Evolutionary conservation across 2,797 vertebrate species (phyloP), one percentile per base, ranked within the genome.

Genomic region (Sebastolobus alascanus): DNA sequence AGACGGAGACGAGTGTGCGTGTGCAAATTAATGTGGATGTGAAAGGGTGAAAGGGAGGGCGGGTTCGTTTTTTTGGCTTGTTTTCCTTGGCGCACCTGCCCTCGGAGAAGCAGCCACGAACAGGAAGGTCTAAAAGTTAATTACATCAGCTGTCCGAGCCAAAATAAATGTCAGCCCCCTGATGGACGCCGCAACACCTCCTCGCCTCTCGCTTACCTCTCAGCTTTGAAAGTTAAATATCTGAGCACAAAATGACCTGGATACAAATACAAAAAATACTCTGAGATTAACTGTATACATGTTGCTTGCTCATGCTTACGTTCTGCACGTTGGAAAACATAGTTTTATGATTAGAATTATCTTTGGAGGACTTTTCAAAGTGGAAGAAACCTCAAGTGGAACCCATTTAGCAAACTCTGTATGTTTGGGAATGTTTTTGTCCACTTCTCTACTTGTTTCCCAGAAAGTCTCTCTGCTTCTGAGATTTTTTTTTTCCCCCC

Each of bases 71-170:
- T 90, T 78, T 46, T 55, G 82, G 80, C 83, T 85, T 94, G 90
- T 94, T 96, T 94, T 93, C 58, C 80, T 93, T 95, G 94, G 92
- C 91, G 70, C 82, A 86, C 87, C 91, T 90, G 92, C 83, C 82
- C 82, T 25, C 56, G 72, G 89, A 90, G 89, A 93, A 88, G 92
- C 84, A 71, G 90, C 90, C 88, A 85, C 4, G 82, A 90, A 92
- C 88, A 85, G 86, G 90, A 93, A 93, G 92, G 92, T 91, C 91
- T 91, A 86, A 90, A 93, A 93, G 92, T 95, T 94, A 95, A 95
- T 95, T 92, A 91, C 92, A 93, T 93, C 91, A 91, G 81, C 80
- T 79, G 85, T 90, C 86, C 56, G 13, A 82, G 93, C 95, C 94
- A 95, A 94, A 92, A 93, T 89, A 94, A 95, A 94, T 93, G 86